phyloP scores from a whole-genome alignment of 1,140 invertebrate genomes.

The Patella vulgata region DNA sequence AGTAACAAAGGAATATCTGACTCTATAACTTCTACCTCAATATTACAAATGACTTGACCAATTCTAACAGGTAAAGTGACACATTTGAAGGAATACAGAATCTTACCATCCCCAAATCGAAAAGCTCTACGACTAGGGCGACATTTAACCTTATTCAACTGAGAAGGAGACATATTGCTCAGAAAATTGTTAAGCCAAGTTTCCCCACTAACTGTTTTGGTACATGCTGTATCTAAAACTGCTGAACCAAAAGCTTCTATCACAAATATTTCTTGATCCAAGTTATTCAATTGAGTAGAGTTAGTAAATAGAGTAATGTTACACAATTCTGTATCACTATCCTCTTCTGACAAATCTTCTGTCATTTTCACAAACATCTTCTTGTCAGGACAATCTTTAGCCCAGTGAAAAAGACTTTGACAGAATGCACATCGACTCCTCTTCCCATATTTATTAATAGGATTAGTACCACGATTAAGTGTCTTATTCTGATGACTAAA shows the following conservation, averaged over 20 bases:
- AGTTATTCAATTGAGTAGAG: not conserved
- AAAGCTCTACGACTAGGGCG: too few species aligned
- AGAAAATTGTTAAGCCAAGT: too few species aligned
- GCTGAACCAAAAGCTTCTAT: conserved; percentile 21
- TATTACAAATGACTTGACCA: too few species aligned
- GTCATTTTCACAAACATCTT: conserved; percentile 3
- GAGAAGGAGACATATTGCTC: too few species aligned
- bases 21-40: too few species aligned
- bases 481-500: too few species aligned
- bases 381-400: conserved; percentile 16
- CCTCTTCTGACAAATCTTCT: conserved; percentile 2
- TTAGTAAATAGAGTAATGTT: conserved; percentile 24
- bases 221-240: conserved; percentile 25
- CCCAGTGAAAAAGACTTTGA: conserved; percentile 21
- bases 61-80: too few species aligned
- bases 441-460: conserved; percentile 19
- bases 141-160: too few species aligned
- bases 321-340: too few species aligned
- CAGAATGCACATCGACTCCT: conserved; percentile 11
- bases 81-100: too few species aligned
- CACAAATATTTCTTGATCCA: conserved; percentile 16
- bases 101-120: too few species aligned
- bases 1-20: too few species aligned
- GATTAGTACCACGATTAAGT: conserved; percentile 19
- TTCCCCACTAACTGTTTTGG: conserved; percentile 11